These are phyloP conservation scores for Gorsachius goisagi DNA, from an alignment of 2,113 vertebrate genomes.

Conservation along the genomic window DNA sequence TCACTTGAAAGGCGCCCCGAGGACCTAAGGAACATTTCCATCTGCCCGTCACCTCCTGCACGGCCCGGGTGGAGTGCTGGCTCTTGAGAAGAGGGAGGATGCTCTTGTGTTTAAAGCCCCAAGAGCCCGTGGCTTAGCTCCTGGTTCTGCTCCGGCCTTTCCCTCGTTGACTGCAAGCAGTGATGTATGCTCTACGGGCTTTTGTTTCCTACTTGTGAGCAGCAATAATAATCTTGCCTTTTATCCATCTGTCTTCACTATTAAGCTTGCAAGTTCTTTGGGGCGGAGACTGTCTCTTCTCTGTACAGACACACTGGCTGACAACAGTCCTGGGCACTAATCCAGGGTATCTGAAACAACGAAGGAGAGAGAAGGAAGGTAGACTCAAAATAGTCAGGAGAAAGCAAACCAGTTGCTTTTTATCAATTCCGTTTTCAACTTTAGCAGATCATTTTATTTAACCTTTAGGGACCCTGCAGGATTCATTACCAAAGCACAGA, in stretches of 20 bases:
- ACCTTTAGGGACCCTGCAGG: background rate
- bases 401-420: background rate
- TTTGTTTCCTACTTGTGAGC: background rate
- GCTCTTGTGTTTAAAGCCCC: background rate
- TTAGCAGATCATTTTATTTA: background rate
- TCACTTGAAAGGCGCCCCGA: background rate
- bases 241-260: background rate
- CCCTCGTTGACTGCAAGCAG: background rate
- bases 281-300: background rate
- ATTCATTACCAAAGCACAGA: background rate
- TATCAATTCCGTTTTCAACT: background rate
- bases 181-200: background rate
- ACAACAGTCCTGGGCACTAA: background rate
- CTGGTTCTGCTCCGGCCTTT: background rate
- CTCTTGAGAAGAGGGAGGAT: background rate
- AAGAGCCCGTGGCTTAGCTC: background rate
- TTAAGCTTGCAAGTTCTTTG: background rate
- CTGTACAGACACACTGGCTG: background rate
- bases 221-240: background rate
- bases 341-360: background rate
- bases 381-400: background rate
- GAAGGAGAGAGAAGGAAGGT: background rate
- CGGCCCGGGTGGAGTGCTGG: background rate
- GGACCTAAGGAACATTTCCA: rapidly evolving
- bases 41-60: background rate